These are phyloP conservation scores for Papilio xuthus DNA, from an alignment of 1,140 invertebrate species.

Conservation along the genomic window DNA sequence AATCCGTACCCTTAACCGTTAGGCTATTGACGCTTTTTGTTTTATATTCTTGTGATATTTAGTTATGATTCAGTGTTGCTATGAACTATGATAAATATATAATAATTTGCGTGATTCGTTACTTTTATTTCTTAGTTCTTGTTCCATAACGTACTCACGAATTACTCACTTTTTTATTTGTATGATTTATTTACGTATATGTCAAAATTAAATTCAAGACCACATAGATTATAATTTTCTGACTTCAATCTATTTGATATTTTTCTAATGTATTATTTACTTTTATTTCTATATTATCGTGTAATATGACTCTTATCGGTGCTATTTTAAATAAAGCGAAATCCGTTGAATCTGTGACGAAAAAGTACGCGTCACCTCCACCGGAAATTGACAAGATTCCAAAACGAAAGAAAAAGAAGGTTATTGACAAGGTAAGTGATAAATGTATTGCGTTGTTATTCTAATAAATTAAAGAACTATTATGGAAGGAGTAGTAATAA, in stretches of 20 bases:
- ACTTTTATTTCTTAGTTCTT: slow-evolving; percentile 22
- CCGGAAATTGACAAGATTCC: slow-evolving; percentile 47
- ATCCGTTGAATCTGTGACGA: slow-evolving; percentile 42
- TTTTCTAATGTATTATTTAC: slow-evolving; percentile 3
- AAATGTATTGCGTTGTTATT: too few relatives aligned
- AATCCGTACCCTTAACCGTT: too few relatives aligned
- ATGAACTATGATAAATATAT: slow-evolving; percentile 37
- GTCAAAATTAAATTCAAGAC: neutral
- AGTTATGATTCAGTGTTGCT: slow-evolving; percentile 30
- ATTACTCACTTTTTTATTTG: too few relatives aligned
- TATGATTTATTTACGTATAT: neutral
- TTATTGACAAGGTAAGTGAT: slow-evolving; percentile 36
- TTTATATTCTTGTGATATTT: slow-evolving; percentile 39
- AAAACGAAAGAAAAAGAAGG: slow-evolving; percentile 42
- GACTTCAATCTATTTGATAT: slow-evolving; percentile 18
- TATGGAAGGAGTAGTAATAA: too few relatives aligned
- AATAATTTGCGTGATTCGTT: neutral
- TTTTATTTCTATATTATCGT: slow-evolving; percentile 38
- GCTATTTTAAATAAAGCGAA: slow-evolving; percentile 56
- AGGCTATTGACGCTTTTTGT: too few relatives aligned
- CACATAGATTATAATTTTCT: slow-evolving; percentile 34
- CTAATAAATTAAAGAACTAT: too few relatives aligned
- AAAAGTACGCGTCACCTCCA: slow-evolving; percentile 54
- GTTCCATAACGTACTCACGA: neutral
- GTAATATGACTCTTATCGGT: slow-evolving; percentile 54